These are phyloP conservation scores for Notocelia uddmanniana DNA, from an alignment of 2,888 invertebrate species.

Conservation along the genomic window DNA sequence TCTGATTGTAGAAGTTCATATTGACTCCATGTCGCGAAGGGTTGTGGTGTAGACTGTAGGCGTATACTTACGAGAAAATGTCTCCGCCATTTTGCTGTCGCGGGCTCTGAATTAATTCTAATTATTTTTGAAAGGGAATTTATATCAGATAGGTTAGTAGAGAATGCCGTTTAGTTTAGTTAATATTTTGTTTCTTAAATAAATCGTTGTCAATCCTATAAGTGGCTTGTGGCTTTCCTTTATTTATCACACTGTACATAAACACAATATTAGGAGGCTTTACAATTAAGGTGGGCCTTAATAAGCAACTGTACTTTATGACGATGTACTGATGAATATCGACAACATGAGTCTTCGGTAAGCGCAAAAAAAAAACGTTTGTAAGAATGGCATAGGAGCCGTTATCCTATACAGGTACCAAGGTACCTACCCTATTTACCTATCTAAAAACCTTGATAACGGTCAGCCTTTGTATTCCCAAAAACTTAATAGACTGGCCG, in stretches of 20 bases:
- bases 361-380: background rate
- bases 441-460: background rate
- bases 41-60: constrained; percentile 4
- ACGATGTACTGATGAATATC: too few species aligned
- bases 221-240: too few species aligned
- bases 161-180: too few species aligned
- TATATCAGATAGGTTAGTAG: background rate
- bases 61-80: background rate
- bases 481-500: constrained; percentile 23
- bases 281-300: too few species aligned
- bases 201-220: too few species aligned
- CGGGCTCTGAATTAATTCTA: background rate
- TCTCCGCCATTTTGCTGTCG: background rate
- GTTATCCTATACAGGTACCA: too few species aligned
- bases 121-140: background rate
- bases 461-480: constrained; percentile 4
- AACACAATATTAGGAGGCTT: too few species aligned
- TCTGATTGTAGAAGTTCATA: background rate
- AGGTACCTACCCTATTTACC: too few species aligned
- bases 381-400: background rate
- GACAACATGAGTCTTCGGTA: background rate
- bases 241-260: too few species aligned
- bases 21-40: background rate
- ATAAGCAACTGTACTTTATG: too few species aligned
- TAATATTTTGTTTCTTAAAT: too few species aligned